A percentile compares a stretch with the other conserved stretches of the same genome.
Conservation (phyloP, 2,797 vertebrate genomes). For the Sciaenops ocellatus region DNA sequence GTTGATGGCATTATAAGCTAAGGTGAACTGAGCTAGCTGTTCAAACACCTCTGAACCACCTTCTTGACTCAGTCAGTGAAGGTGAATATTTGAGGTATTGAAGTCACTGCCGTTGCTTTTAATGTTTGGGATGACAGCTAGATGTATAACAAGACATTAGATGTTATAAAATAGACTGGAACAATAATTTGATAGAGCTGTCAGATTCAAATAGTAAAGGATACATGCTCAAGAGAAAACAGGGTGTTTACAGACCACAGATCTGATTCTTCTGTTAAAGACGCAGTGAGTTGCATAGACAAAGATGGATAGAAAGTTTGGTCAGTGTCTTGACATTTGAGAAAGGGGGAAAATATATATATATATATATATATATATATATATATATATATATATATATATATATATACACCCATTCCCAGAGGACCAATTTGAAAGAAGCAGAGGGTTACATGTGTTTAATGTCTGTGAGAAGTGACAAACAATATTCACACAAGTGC, state of each 20-base stretch:
- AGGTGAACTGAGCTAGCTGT: not conserved
- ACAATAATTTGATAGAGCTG: not conserved
- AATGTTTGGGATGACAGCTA: not conserved
- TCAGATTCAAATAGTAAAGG: not conserved
- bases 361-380: too few relatives aligned
- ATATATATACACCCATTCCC: constrained; percentile 41
- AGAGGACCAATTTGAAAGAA: constrained; percentile 68
- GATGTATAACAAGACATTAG: not conserved
- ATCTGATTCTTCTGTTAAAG: not conserved
- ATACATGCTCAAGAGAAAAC: not conserved
- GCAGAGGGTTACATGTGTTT: constrained; percentile 53
- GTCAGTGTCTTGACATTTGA: constrained; percentile 57
- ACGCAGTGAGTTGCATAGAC: not conserved
- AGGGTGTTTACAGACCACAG: not conserved
- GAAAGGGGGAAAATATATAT: constrained; percentile 13
- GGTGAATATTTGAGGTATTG: not conserved
- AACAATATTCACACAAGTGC: constrained; percentile 57
- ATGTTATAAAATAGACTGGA: not conserved
- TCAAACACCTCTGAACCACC: not conserved
- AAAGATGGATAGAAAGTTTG: constrained; percentile 44
- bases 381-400: too few relatives aligned
- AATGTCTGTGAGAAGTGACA: constrained; percentile 68
- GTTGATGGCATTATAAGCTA: not conserved
- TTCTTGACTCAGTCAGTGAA: not conserved
- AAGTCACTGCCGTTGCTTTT: not conserved